Conservation (phyloP, 2,113 vertebrate species). For the Cinclus cinclus region DNA sequence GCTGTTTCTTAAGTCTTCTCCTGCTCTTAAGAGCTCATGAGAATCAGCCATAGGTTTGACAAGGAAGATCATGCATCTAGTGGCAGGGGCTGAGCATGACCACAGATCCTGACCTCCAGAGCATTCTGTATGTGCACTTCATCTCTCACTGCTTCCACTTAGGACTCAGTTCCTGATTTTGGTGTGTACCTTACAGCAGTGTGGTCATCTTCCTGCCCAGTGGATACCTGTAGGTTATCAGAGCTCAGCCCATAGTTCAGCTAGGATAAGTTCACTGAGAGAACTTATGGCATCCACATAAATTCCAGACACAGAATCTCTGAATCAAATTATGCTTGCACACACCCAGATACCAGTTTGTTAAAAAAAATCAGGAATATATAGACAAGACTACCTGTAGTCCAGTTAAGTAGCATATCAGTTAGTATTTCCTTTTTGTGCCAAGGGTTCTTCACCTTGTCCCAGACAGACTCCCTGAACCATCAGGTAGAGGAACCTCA, state of each 20-base stretch:
- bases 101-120: neutral
- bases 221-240: neutral
- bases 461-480: neutral
- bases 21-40: neutral
- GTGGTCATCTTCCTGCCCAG: neutral
- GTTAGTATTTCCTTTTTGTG: neutral
- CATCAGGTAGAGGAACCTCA: neutral
- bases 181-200: neutral
- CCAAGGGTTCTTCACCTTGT: neutral
- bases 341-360: neutral
- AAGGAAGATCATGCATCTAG: neutral
- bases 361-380: neutral
- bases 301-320: neutral
- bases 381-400: neutral
- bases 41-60: neutral
- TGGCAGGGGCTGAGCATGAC: neutral
- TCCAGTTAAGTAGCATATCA: neutral
- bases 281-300: neutral
- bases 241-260: neutral
- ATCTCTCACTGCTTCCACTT: neutral
- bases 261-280: neutral
- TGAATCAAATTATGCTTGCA: neutral
- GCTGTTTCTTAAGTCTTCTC: neutral
- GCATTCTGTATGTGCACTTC: neutral
- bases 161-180: neutral